phyloP scores from a whole-genome alignment of 2,888 invertebrate species.

The Drosophila cyrtoloma region DNA sequence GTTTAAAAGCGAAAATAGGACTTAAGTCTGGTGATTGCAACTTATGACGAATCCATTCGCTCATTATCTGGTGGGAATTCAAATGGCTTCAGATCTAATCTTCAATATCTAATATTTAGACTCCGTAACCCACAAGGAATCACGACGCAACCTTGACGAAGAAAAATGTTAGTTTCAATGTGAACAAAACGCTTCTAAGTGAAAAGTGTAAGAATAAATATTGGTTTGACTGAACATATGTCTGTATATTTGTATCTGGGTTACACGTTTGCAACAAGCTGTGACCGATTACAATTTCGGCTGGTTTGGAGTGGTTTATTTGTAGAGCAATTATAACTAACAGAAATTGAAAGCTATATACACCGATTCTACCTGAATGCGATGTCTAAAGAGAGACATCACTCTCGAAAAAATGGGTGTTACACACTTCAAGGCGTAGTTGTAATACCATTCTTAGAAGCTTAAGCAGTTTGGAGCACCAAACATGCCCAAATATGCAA shows the following conservation, averaged over 20 bases:
- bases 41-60: background rate
- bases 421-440: background rate
- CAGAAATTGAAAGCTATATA: background rate
- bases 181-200: background rate
- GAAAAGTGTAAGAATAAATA: background rate
- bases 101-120: no score
- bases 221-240: background rate
- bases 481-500: background rate
- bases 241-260: background rate
- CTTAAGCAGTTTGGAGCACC: background rate
- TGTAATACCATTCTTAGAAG: no score
- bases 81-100: background rate
- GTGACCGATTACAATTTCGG: background rate
- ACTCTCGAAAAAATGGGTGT: background rate
- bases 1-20: background rate
- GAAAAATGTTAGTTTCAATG: background rate
- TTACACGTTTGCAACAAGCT: background rate
- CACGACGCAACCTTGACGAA: background rate
- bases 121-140: no score
- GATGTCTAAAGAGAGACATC: no score
- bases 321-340: background rate
- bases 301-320: background rate
- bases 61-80: background rate
- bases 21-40: background rate
- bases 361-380: background rate